A percentile compares a stretch with the other conserved stretches of the same genome.
phyloP scores from a whole-genome alignment of 1,140 invertebrate species.

The Galendromus occidentalis region DNA sequence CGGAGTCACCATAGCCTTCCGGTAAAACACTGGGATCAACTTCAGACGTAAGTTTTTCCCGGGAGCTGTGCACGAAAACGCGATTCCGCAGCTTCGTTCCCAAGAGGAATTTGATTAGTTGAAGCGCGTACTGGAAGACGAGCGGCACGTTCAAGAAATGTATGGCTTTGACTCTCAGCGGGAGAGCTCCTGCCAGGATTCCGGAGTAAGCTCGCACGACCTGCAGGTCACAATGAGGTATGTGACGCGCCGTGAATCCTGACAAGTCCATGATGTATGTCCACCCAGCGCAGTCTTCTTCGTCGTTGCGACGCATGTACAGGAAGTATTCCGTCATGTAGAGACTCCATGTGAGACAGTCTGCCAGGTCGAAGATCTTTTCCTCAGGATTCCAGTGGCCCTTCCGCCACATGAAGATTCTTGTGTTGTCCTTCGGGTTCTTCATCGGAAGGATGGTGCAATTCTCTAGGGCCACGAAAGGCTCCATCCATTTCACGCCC shows the following conservation, averaged over 20 bases:
- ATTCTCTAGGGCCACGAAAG: background rate
- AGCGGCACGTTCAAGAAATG: background rate
- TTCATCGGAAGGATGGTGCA: background rate
- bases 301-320: background rate
- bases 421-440: background rate
- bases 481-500: conserved; percentile 3
- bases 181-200: background rate
- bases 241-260: conserved; percentile 5
- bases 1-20: background rate
- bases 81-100: background rate
- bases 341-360: conserved; percentile 1
- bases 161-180: background rate
- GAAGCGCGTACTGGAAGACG: background rate
- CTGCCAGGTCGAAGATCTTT: background rate
- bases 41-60: background rate
- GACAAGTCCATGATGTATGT: conserved; percentile 6
- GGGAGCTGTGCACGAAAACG: background rate
- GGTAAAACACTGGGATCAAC: background rate
- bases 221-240: background rate
- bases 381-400: background rate
- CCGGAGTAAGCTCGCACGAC: background rate
- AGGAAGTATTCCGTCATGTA: conserved; percentile 1
- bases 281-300: background rate
- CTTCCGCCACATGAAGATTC: background rate
- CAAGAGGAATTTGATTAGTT: background rate